phyloP scores from a whole-genome alignment of 2,797 vertebrate genomes.

The Meriones psammophilus region DNA sequence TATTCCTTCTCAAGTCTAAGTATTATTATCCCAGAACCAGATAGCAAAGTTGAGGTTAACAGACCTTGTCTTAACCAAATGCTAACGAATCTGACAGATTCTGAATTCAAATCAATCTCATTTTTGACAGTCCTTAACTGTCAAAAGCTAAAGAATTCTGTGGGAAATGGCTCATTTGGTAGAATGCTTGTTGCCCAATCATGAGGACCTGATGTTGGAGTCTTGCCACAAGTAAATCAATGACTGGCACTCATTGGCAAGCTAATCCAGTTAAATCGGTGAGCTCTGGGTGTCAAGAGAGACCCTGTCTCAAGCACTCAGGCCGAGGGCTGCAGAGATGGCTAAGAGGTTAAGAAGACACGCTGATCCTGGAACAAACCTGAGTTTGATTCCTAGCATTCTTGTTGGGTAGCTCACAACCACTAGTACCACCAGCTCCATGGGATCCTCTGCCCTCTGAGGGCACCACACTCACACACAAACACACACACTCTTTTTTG shows the following conservation, averaged over 20 bases:
- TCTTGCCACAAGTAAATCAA: no score
- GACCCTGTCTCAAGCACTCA: background rate
- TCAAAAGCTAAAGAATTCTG: background rate
- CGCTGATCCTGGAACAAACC: background rate
- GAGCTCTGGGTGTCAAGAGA: background rate
- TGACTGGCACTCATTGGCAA: background rate
- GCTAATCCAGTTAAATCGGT: background rate
- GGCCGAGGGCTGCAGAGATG: background rate
- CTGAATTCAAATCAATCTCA: conserved; percentile 51
- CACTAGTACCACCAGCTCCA: background rate
- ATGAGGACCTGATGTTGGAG: background rate
- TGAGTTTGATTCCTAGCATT: background rate
- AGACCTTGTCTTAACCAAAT: conserved; percentile 15
- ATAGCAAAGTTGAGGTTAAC: conserved; percentile 19
- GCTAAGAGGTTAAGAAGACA: background rate
- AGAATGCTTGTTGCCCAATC: background rate
- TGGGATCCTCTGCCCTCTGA: background rate
- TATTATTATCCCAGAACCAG: background rate
- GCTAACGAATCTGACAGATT: conserved; percentile 43
- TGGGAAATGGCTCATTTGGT: no score
- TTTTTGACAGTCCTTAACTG: background rate
- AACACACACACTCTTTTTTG: no score
- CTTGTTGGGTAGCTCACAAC: background rate
- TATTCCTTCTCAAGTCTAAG: background rate
- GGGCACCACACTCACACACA: no score